Evolutionary conservation across 2,113 vertebrate genomes (phyloP), one percentile per base, ranked within the genome.

Genomic region (Empidonax alnorum): DNA sequence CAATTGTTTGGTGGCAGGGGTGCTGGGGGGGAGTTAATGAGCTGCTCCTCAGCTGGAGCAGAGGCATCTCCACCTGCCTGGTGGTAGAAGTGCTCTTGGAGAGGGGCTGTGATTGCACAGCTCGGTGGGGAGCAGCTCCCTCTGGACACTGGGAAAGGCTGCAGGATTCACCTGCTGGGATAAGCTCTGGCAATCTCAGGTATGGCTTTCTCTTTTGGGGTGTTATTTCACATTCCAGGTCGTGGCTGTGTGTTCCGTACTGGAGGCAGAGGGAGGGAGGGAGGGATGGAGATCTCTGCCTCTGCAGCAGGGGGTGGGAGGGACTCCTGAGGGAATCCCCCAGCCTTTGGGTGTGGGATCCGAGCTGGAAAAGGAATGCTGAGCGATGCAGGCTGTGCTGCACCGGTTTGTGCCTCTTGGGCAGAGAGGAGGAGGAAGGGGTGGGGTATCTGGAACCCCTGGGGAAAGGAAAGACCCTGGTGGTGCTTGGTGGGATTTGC

Each of bases 71-170:
- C 65, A 68, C 53, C 53, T n/a, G 59, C 16, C 19, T 84, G 63
- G 33, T 30, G 69, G n/a, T 58, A 5, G 10, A 62, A 49, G 53
- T 17, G 65, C 65, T 47, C 39, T 12, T 52, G 7, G 61, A 7
- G 42, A 52, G 33, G 50, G 39, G 50, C 46, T 75, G 71, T 7
- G 78, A 78, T 78, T 33, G 27, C 6, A 35, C 58, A 16, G 56
- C 5, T 62, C 3, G 3, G 10, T 39, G 13, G 21, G 76, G 30
- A 47, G 12, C 55, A 21, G 41, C 30, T 4, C 2, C 11, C 35
- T 31, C 33, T 5, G 1, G 4, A 2, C 0, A 0, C 58, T 35
- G 52, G 16, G 30, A 9, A 30, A 41, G 44, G 61, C 7, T 5
- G 17, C 16, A 37, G 56, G 56, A 16, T 83, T 55, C n/a, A 21